Base-by-base conservation (phyloP, 2,113 vertebrate species). In the Ictalurus punctatus region DNA sequence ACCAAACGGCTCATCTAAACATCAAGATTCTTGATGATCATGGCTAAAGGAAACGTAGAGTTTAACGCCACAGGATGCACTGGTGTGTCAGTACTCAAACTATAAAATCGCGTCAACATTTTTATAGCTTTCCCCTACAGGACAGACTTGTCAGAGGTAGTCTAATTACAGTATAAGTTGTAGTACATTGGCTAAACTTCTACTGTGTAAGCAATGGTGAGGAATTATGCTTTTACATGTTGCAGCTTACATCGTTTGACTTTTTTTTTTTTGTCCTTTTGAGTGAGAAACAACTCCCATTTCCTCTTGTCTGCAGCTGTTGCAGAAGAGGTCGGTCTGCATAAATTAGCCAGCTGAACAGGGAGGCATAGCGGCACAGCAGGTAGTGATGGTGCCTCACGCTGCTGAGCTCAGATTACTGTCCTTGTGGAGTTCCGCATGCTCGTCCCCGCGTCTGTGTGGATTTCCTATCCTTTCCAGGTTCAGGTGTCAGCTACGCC, bases 1-100 rank as follows among this genome's bases (percentile, higher is more conserved):
- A 61, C 69, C n/a, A 44, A 76, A 61, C 7, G 10, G 25, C 84
- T 63, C 59, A 85, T 69, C 48, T 83, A 23, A 30, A 14, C 34
- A 37, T 84, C 74, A 79, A 80, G 76, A 30, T 63, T 48, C 44
- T 25, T 90, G 84, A 88, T 81, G 67, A 87, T 85, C 37, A 19
- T 25, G 37, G 37, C 44, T 13, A 25, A 90, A 23, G 23, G 37
- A 59, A 76, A 73, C 4, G 52, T 40, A 56, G 52, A 79, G 37
- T 40, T 86, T n/a, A 40, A 23, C 16, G 34, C 8, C n/a, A 30
- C 21, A 73, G 8, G 52, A 79, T 76, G 34, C 56, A 67, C 25
- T 14, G 65, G 65, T 67, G 27, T 67, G 65, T 67, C 65, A n/a
- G 65, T 67, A 76, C n/a, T 8, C 71, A 54, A 37, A 25, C 25